A percentile compares a stretch with the other conserved stretches of the same genome.
Conservation (phyloP, 1,140 invertebrate species). For the Caenorhabditis latens region DNA sequence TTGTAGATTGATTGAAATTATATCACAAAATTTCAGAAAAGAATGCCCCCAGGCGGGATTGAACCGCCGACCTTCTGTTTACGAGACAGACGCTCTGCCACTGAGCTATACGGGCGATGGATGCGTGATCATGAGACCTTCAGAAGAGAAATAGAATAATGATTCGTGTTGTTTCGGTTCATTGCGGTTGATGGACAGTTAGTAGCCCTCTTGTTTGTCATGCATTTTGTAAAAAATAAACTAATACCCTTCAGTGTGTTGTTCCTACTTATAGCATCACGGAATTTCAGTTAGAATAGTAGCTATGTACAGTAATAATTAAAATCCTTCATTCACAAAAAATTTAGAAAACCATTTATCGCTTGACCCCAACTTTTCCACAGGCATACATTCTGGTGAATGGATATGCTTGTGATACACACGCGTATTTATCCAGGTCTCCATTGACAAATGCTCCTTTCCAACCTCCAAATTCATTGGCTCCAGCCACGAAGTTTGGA, state of each 20-base stretch:
- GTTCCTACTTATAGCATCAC: no score
- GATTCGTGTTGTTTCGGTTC: no score
- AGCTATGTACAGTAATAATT: no score
- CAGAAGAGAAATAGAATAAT: neutral
- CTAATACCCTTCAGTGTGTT: no score
- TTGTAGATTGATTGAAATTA: neutral
- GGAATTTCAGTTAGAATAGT: no score
- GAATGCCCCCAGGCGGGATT: conserved; percentile 29
- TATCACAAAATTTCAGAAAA: neutral
- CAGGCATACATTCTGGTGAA: neutral
- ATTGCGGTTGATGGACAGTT: no score
- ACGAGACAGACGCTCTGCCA: conserved; percentile 32
- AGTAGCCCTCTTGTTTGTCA: no score
- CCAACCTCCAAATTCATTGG: neutral
- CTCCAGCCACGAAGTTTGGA: neutral
- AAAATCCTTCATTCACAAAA: neutral
- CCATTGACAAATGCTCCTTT: neutral
- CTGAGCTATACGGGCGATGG: conserved; percentile 14
- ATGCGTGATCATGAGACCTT: no score
- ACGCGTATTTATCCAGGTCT: neutral
- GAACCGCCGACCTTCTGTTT: conserved; percentile 36
- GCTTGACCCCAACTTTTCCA: neutral
- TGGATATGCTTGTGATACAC: neutral
- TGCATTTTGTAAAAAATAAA: no score
- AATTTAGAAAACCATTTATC: neutral